Percentiles rank a stretch among this genome's conserved stretches.
These are phyloP conservation scores for Luehdorfia chinensis DNA, from an alignment of 1,140 invertebrate genomes.

Conservation along the genomic window DNA sequence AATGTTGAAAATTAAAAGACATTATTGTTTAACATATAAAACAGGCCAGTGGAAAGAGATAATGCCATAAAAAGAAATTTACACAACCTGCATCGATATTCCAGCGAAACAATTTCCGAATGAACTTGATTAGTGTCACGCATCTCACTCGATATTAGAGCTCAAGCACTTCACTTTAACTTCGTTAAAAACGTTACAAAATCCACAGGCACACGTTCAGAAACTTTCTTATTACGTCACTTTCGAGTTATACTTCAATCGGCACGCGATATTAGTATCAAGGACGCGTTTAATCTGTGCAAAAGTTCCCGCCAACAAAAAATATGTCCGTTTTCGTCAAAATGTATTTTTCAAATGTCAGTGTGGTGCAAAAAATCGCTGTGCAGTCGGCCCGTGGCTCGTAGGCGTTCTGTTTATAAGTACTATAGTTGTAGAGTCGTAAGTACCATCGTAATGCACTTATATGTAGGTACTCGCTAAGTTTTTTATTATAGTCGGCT, in stretches of 20 bases:
- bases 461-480: constrained; percentile 69
- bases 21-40: too few relatives aligned
- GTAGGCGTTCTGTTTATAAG: constrained; percentile 68
- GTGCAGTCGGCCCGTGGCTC: constrained; percentile 48
- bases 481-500: constrained; percentile 74
- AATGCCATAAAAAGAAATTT: constrained; percentile 16
- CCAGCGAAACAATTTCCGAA: constrained; percentile 20
- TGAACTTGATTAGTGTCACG: constrained; percentile 26
- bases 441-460: constrained; percentile 67
- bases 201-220: constrained; percentile 15
- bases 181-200: constrained; percentile 25
- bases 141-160: constrained; percentile 36
- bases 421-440: constrained; percentile 63
- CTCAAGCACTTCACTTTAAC: constrained; percentile 22
- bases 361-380: constrained; percentile 63
- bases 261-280: constrained; percentile 15
- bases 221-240: constrained; percentile 39
- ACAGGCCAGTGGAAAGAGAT: not conserved
- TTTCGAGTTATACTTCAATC: constrained; percentile 23
- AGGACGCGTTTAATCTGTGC: constrained; percentile 8
- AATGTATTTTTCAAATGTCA: constrained; percentile 75
- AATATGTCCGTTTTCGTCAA: constrained; percentile 69
- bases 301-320: constrained; percentile 31
- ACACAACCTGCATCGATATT: constrained; percentile 56
- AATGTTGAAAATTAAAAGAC: too few relatives aligned